Base-by-base conservation (phyloP, 1,140 invertebrate species). In the Callitettix versicolor region DNA sequence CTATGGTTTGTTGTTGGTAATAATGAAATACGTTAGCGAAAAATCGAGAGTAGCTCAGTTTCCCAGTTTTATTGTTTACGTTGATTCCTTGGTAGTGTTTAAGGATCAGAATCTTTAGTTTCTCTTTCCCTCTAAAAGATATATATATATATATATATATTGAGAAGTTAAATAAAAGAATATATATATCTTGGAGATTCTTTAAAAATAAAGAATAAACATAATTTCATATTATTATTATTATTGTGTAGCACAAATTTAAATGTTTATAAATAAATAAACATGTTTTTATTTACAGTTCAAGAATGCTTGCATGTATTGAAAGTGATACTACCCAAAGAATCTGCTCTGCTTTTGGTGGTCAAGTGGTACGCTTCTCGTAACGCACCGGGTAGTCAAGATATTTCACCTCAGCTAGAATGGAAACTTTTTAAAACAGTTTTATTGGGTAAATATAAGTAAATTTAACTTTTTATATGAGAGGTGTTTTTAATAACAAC, bases 291-390 rank as follows among this genome's bases (percentile, higher is more conserved):
- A 53, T 50, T 55, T 61, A 24, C 40, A 65, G 77, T 88, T 6
- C 74, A 77, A 12, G 76, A 79, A 55, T 88, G 85, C 66, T 70
- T 93, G 18, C 69, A 76, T 57, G 83, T 84, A 1, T 66, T 95
- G 15, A 79, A 81, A 55, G 79, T 82, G 59, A 76, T 88, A 21
- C 69, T 95, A 52, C 87, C 83, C 20, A 76, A 76, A 62, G 86
- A 91, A 58, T 65, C 83, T 22, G 81, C 84, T 18, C 78, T 91
- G 64, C 80, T 85, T 62, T 71, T 93, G 1, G 73, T 91, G 42
- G 79, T 85, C 33, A 84, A 84, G 65, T 95, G 91, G 91, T 95
- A 93, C 65, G 80, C 84, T 0, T 77, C 80, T 1, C 73, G 89
- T 44, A 95, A 95, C 76, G 84, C 88, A 3, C 88, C 90, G 0